phyloP scores from a whole-genome alignment of 2,888 invertebrate genomes.

The Heterodera filipjevi region DNA sequence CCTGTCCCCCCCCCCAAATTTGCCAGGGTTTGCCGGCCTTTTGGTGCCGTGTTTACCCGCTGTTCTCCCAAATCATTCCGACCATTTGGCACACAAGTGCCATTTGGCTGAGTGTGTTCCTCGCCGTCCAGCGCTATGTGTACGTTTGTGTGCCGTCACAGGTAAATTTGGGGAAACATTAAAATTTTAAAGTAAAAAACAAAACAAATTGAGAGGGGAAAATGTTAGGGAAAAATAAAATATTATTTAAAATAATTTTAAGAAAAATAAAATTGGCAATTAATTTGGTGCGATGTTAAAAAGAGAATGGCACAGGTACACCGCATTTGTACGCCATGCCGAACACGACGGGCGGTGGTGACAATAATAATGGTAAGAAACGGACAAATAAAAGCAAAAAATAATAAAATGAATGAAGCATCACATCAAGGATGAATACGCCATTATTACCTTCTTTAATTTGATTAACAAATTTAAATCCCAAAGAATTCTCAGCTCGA shows the following conservation, averaged over 20 bases:
- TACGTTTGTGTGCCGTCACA: conserved; percentile 89
- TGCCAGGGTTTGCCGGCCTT: conserved; percentile 42
- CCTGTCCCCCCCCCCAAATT: background rate
- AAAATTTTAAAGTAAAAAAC: background rate
- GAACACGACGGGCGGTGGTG: conserved; percentile 77
- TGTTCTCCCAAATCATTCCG: conserved; percentile 68
- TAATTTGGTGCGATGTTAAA: too few relatives aligned
- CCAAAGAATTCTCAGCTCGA: too few relatives aligned
- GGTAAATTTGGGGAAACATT: background rate
- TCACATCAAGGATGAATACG: too few relatives aligned
- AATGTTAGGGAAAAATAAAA: background rate
- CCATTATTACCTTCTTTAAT: too few relatives aligned
- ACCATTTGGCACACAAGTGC: conserved; percentile 30
- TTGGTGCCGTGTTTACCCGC: conserved; percentile 66
- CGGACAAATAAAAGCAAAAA: conserved; percentile 35
- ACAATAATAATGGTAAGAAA: conserved; percentile 68
- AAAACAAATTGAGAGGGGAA: background rate
- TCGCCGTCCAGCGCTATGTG: conserved; percentile 89
- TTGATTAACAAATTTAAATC: too few relatives aligned
- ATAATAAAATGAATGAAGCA: too few relatives aligned
- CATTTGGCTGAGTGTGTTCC: conserved; percentile 73
- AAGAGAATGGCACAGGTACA: conserved; percentile 70
- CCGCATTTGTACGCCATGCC: conserved; percentile 74
- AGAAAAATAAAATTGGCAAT: too few relatives aligned
- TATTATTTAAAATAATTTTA: too few relatives aligned